Percentiles rank a stretch among this genome's conserved stretches.
These are phyloP conservation scores for Tenthredo notha DNA, from an alignment of 2,888 invertebrate genomes.

Conservation along the genomic window DNA sequence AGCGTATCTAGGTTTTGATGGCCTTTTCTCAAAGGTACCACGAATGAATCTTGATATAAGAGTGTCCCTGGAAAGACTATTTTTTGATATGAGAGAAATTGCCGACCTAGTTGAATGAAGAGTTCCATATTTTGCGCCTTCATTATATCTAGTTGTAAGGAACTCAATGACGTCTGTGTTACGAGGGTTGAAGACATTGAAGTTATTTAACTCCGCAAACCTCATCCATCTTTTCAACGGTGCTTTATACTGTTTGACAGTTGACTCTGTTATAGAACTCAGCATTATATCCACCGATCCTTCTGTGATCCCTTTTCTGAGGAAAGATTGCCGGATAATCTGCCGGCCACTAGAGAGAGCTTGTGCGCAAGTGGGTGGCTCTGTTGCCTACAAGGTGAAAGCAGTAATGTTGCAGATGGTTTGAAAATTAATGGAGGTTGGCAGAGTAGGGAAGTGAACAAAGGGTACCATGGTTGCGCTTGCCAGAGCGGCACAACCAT, in stretches of 20 bases:
- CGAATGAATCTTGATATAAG: constrained; percentile 62
- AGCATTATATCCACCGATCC: too few species aligned
- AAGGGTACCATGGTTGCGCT: constrained; percentile 58
- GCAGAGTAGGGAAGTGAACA: constrained; percentile 52
- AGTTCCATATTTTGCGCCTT: constrained; percentile 59
- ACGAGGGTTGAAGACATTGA: constrained; percentile 23
- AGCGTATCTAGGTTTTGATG: constrained; percentile 60
- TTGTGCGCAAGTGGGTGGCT: too few species aligned
- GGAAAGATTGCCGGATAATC: too few species aligned
- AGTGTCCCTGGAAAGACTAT: constrained; percentile 57
- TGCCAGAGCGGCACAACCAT: constrained; percentile 56
- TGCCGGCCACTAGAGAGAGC: too few species aligned
- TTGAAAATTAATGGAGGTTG: constrained; percentile 44
- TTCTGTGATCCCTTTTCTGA: too few species aligned
- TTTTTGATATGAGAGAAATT: constrained; percentile 61
- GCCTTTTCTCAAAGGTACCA: constrained; percentile 61
- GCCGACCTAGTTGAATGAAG: constrained; percentile 64
- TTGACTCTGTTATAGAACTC: too few species aligned
- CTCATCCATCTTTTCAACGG: too few species aligned
- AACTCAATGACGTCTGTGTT: constrained; percentile 53
- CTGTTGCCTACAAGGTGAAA: too few species aligned
- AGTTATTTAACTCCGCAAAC: neutral
- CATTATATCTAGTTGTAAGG: constrained; percentile 53
- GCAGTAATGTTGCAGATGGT: neutral
- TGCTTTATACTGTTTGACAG: too few species aligned